These are phyloP conservation scores for Penaeus chinensis DNA, from an alignment of 1,140 invertebrate genomes.

Conservation along the genomic window DNA sequence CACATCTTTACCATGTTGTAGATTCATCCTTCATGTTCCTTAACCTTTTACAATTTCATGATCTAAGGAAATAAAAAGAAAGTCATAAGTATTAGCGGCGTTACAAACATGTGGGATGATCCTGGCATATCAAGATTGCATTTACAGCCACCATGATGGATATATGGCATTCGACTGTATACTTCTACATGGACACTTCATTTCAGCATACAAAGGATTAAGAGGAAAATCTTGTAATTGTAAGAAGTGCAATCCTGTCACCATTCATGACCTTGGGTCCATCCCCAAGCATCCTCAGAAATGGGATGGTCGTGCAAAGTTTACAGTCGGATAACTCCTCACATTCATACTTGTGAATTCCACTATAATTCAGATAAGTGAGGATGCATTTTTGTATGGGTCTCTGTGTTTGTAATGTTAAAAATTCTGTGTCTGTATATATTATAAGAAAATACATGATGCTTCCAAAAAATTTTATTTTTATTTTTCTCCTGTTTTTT, in stretches of 20 bases:
- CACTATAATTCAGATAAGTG: constrained; percentile 53
- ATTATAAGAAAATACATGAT: constrained; percentile 58
- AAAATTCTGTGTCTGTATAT: constrained; percentile 58
- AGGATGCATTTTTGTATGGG: constrained; percentile 60
- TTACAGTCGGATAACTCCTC: constrained; percentile 35
- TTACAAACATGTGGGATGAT: constrained; percentile 58
- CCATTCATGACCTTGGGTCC: constrained; percentile 36
- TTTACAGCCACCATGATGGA: constrained; percentile 45
- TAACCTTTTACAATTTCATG: constrained; percentile 47
- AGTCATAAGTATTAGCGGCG: constrained; percentile 51
- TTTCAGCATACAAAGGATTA: constrained; percentile 31
- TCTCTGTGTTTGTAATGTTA: constrained; percentile 60
- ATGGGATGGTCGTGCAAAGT: constrained; percentile 30
- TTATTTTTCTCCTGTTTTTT: neutral
- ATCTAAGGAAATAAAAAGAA: constrained; percentile 53
- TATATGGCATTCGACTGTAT: constrained; percentile 53
- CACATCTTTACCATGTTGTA: constrained; percentile 48
- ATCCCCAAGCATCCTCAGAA: constrained; percentile 22
- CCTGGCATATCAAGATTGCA: constrained; percentile 59
- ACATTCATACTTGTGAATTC: constrained; percentile 51
- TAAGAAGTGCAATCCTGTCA: constrained; percentile 41
- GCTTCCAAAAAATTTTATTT: constrained; percentile 46
- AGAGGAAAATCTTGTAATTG: constrained; percentile 35
- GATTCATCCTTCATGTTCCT: constrained; percentile 52
- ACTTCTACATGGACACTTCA: constrained; percentile 48